Conservation (phyloP, 2,113 vertebrate genomes). For the Cavia porcellus region DNA sequence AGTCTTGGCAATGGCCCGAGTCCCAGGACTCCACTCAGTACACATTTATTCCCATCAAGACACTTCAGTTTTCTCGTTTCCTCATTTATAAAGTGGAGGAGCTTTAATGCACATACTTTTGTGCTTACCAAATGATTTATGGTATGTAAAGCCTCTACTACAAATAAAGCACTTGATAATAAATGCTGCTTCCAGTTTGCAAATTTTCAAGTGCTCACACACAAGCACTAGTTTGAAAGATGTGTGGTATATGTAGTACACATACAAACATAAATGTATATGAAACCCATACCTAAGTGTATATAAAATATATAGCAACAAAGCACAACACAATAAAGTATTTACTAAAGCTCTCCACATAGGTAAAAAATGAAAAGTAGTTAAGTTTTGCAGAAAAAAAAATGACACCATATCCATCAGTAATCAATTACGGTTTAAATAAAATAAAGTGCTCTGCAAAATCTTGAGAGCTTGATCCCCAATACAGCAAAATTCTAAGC, state of each 20-base stretch:
- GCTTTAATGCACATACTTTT: background rate
- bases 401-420: background rate
- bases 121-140: background rate
- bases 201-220: background rate
- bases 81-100: background rate
- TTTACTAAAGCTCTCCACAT: background rate
- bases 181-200: background rate
- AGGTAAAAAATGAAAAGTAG: background rate
- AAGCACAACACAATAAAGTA: background rate
- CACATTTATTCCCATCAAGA: background rate
- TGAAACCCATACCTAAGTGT: background rate
- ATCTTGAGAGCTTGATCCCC: background rate
- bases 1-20: background rate
- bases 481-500: background rate
- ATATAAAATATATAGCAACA: background rate
- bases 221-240: background rate
- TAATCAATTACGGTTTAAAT: background rate
- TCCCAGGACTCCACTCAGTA: background rate
- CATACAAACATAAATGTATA: background rate
- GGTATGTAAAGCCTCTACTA: background rate
- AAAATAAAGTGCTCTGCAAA: background rate
- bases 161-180: background rate
- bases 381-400: background rate
- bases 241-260: too few species aligned
- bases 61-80: rapidly evolving